Conservation (phyloP, 2,113 vertebrate species). For the Gavialis gangeticus region DNA sequence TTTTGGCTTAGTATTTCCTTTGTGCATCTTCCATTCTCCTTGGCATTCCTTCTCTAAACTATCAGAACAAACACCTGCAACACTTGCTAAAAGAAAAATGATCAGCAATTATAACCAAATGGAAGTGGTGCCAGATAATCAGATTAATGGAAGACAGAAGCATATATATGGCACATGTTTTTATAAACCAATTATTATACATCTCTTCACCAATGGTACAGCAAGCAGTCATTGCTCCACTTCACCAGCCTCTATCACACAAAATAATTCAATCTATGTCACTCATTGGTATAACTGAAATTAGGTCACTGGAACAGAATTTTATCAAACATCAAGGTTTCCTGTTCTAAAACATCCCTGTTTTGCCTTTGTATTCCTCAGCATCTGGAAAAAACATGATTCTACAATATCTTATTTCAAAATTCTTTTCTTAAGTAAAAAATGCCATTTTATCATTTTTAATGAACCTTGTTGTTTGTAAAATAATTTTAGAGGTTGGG, state of each 20-base stretch:
- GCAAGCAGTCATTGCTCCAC: background rate
- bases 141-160: conserved; percentile 40
- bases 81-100: background rate
- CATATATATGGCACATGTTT: conserved; percentile 20
- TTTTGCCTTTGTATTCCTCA: background rate
- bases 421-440: background rate
- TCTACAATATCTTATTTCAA: background rate
- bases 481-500: background rate
- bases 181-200: conserved; percentile 45
- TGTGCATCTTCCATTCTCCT: conserved; percentile 2
- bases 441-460: background rate
- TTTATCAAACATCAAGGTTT: background rate
- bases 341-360: background rate
- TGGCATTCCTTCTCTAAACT: conserved; percentile 43
- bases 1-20: conserved; percentile 23
- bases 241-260: conserved; percentile 25
- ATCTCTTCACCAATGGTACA: conserved; percentile 33
- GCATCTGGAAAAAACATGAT: background rate
- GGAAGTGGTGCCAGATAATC: conserved; percentile 39
- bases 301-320: conserved; percentile 19
- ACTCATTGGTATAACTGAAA: conserved; percentile 13
- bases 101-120: conserved; percentile 50
- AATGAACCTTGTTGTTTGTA: background rate
- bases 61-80: conserved; percentile 58
- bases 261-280: conserved; percentile 7